Evolutionary conservation across 2,797 vertebrate genomes (phyloP), one percentile per base, ranked within the genome.

Genomic region (Threskiornis aethiopicus): DNA sequence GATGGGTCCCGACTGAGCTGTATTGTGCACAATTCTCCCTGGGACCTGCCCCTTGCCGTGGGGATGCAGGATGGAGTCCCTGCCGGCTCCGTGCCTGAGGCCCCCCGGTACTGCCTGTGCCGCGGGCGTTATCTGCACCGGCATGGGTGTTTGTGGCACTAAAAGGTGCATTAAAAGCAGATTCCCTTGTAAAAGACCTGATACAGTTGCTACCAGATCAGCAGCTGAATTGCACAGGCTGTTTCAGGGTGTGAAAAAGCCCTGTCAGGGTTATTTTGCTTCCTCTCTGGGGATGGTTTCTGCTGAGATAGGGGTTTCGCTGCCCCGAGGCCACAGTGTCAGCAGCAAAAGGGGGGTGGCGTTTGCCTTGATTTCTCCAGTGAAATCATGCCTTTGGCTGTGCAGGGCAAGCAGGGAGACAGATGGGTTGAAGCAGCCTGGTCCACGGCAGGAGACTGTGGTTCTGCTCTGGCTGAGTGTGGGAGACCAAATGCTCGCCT

Each of bases 51-150:
- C 20, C 22, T 46, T 26, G 66, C 31, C 3, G 0, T 1, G 22
- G 52, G 26, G 39, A 4, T 29, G 12, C 2, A 8, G 61, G 33
- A 47, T 5, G 33, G 20, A 19, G 7, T 9, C 46, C 29, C 20
- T 13, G 41, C 13, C 1, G 1, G 39, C 47, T 55, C 42, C 1
- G 5, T 13, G 24, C 13, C 6, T 37, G 31, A 52, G 41, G 13
- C 4, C 16, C 10, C 28, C 13, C 21, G 65, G 24, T 7, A 2
- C 29, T 13, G 19, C 47, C 26, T 3, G 26, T 26, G 42, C 58
- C 11, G 1, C 13, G 21, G 4, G 4, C 0, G 22, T 22, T 26
- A 44, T 7, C 41, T 0, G 1, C n/a, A 5, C 1, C 1, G 42
- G 54, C 41, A 16, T 0, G 3, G 25, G 31, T 7, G 10, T 2